Percentiles rank a stretch among this genome's conserved stretches.
Evolutionary conservation across 2,888 invertebrate genomes (phyloP).

Genomic region (Metallyticus violacea): DNA sequence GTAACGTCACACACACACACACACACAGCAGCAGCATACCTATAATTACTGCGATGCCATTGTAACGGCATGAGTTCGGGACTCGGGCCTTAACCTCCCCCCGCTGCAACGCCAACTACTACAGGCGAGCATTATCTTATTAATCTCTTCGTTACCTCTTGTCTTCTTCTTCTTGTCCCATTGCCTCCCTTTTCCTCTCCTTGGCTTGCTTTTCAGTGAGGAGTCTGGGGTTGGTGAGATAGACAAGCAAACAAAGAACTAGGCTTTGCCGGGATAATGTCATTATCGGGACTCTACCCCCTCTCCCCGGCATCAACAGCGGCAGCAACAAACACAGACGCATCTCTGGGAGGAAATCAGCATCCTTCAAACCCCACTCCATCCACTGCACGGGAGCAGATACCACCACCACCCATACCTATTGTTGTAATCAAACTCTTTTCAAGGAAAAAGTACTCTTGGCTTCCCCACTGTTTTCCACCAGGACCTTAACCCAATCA

Average conservation of each 20-base stretch:
- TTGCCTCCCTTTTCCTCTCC: not conserved
- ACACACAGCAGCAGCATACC: slow-evolving; percentile 15
- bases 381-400: not conserved
- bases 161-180: not conserved
- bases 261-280: slow-evolving; percentile 27
- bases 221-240: slow-evolving; percentile 3
- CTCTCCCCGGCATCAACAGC: not conserved
- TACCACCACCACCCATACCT: no score
- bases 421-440: not conserved
- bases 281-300: slow-evolving; percentile 25
- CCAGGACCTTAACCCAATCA: not conserved
- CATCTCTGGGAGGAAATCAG: not conserved
- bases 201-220: not conserved
- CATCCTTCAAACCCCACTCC: not conserved
- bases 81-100: not conserved
- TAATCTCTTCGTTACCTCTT: slow-evolving; percentile 1
- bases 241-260: slow-evolving; percentile 29
- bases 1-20: not conserved
- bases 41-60: slow-evolving; percentile 36
- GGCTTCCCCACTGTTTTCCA: not conserved
- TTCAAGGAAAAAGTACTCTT: not conserved
- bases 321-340: not conserved
- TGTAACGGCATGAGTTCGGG: slow-evolving; percentile 32
- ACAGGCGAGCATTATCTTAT: slow-evolving; percentile 15
- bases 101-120: slow-evolving; percentile 4